Base-by-base conservation (phyloP, 1,140 invertebrate species). In the Branchinecta lynchi region DNA sequence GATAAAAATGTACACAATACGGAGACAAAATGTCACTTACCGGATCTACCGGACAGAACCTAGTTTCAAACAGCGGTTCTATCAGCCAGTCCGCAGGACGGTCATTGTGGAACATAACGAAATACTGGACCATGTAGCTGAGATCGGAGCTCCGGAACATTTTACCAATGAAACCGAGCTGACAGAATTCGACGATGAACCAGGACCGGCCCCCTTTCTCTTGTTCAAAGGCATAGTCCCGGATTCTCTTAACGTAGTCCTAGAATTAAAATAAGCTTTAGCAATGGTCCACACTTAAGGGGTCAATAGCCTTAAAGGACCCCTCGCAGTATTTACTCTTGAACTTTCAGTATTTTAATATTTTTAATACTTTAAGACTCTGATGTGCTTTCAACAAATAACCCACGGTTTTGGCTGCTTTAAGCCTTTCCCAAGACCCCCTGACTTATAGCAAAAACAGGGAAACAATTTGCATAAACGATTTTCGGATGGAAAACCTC, bases 1-100 rank as follows among this genome's bases (percentile, higher is more conserved):
- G 32, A 32, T 32, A 32, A 32, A n/a, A 32, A 32, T 32, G 32
- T 32, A 32, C 32, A 32, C 1, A 32, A 32, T 32, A 5, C 1
- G 51, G 51, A 60, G 17, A 60, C 51, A 10, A n/a, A 5, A 15
- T 10, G 45, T 66, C 73, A 84, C 86, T 85, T 80, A 90, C 89
- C 70, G 81, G 79, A 77, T 88, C 87, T 77, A 89, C 90, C 73
- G 86, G 87, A 78, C 95, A 98, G 21, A 92, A 87, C 81, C 93
- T 93, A 0, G 93, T 93, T 71, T 88, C 87, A 44, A 96, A 85
- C 68, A 95, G 86, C 78, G 94, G 87, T 73, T 95, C 92, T 7
- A 98, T 80, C 1, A 98, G 80, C 95, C 95, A 98, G 78, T 98
- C 95, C 0, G 96, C 93, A 0, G 95, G 95, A 80, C 97, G 96